Evolutionary conservation across 2,113 vertebrate species (phyloP), one percentile per base, ranked within the genome.

Genomic region (Alexandromys fortis): DNA sequence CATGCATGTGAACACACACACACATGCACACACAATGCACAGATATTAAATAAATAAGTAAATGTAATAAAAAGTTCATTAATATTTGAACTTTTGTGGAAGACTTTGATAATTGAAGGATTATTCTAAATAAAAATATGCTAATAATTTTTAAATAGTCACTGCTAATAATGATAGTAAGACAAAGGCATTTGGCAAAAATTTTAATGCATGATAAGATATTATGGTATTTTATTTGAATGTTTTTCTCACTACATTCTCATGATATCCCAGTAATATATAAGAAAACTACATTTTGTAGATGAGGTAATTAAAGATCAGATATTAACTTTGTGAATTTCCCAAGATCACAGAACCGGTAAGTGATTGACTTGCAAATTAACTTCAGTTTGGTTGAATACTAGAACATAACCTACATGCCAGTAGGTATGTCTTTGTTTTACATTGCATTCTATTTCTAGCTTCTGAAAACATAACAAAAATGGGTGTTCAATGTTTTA

Each of bases 311-410:
- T 35, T 68, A 45, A 77, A 63, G 47, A 76, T 87, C 58, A 95
- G 58, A 33, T 86, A 75, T 22, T 73, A 77, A 89, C 75, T 83
- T 86, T 47, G 47, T 63, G 73, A 30, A 94, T 91, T 92, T 61
- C 16, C 30, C 47, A 92, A 73, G 26, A 45, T 91, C 83, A 95
- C 6, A 72, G 13, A 86, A 91, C 5, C 58, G 17, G 21, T 88
- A 93, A 95, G 67, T 45, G n/a, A 81, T 2, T 49, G 49, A 87
- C 6, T 35, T 82, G 24, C 75, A 11, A 47, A 87, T 72, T 47
- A 87, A 68, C 9, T 82, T 95, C n/a, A 77, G 22, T 92, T 75
- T 96, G 82, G n/a, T 26, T 94, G 47, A 73, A 79, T 78, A 78
- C 9, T 76, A 76, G 58, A 88, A 45, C 0, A 1, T 24, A 67